These are phyloP conservation scores for Erithacus rubecula DNA, from an alignment of 2,797 vertebrate species.

Conservation along the genomic window DNA sequence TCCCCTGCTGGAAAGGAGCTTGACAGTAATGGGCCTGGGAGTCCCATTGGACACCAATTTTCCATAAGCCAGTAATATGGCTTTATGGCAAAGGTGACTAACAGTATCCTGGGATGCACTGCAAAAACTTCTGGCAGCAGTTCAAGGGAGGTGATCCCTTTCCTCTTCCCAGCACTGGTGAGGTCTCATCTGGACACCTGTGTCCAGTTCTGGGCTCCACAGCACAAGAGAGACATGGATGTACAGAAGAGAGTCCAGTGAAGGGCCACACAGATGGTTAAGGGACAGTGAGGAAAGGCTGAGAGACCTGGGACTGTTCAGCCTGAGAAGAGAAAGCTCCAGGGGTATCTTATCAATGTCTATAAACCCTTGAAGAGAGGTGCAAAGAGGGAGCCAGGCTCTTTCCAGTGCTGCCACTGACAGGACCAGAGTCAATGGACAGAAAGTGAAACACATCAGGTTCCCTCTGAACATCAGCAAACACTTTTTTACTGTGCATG, in stretches of 20 bases:
- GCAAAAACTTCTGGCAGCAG: not conserved
- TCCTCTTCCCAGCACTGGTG: not conserved
- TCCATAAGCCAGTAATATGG: not conserved
- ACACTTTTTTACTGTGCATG: not conserved
- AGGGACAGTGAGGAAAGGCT: not conserved
- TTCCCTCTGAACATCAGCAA: not conserved
- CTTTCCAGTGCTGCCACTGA: not conserved
- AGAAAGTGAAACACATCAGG: not conserved
- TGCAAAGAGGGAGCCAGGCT: not conserved
- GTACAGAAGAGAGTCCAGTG: rapidly evolving
- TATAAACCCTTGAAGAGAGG: not conserved
- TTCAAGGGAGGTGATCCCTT: not conserved
- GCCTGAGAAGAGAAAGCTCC: not conserved
- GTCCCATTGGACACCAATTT: not conserved
- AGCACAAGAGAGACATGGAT: not conserved
- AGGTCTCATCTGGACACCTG: not conserved
- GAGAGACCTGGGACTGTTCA: not conserved
- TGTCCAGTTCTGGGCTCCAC: not conserved
- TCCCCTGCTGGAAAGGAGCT: not conserved
- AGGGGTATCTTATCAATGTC: not conserved
- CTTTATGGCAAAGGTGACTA: not conserved
- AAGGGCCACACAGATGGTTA: not conserved
- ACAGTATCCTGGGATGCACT: not conserved
- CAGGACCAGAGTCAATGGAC: not conserved
- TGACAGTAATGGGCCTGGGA: not conserved